Percentiles rank a stretch among this genome's conserved stretches.
Evolutionary conservation across 2,888 invertebrate species (phyloP).

Genomic region (Scaeva pyrastri): DNA sequence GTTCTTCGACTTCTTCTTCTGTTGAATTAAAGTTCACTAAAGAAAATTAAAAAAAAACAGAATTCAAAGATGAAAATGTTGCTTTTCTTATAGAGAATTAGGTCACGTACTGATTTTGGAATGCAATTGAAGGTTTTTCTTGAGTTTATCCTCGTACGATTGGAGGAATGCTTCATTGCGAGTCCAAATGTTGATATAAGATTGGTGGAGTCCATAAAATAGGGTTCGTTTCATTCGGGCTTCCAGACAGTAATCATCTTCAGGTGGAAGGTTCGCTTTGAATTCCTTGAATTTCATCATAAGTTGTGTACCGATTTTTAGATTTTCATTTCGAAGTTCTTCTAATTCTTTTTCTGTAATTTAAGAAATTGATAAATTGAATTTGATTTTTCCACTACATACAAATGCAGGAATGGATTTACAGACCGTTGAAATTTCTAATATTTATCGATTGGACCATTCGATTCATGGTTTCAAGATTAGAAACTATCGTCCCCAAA

Average conservation of each 20-base stretch:
- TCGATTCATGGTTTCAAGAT: constrained; percentile 82
- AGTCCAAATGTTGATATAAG: constrained; percentile 82
- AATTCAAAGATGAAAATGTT: constrained; percentile 33
- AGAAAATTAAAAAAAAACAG: constrained; percentile 21
- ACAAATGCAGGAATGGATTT: constrained; percentile 7
- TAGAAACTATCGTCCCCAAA: constrained; percentile 80
- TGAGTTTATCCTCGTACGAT: constrained; percentile 82
- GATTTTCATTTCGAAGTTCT: constrained; percentile 81
- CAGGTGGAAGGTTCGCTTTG: constrained; percentile 81
- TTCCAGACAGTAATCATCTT: constrained; percentile 82
- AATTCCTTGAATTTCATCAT: constrained; percentile 82
- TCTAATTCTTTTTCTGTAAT: constrained; percentile 82
- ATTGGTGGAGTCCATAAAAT: constrained; percentile 83
- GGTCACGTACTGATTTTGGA: constrained; percentile 82
- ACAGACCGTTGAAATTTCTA: constrained; percentile 81
- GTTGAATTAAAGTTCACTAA: constrained; percentile 82
- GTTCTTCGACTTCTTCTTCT: constrained; percentile 83
- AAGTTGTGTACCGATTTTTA: constrained; percentile 82
- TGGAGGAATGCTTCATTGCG: constrained; percentile 82
- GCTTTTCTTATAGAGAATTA: constrained; percentile 1
- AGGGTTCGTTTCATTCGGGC: constrained; percentile 83
- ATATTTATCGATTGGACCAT: constrained; percentile 82
- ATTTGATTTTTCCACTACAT: background rate
- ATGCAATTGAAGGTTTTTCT: constrained; percentile 83
- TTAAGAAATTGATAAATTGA: background rate